Percentiles rank a stretch among this genome's conserved stretches.
These are phyloP conservation scores for Sus cebifrons DNA, from an alignment of 2,797 vertebrate genomes.

Conservation along the genomic window DNA sequence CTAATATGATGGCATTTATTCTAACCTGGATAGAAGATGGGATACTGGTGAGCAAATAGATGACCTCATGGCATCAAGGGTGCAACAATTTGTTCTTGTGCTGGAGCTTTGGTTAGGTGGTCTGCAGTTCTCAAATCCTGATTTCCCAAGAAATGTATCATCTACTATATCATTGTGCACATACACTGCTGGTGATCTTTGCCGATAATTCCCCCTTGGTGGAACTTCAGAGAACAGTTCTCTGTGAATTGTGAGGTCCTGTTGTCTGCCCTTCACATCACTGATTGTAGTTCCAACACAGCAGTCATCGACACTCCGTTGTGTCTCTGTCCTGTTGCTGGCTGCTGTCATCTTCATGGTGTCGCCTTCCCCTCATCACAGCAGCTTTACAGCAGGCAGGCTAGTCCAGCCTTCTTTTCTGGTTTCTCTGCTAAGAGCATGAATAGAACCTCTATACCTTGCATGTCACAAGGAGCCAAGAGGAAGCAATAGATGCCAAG, in stretches of 20 bases:
- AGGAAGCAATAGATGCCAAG: not conserved
- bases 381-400: not conserved
- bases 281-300: fast-evolving
- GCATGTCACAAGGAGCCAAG: not conserved
- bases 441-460: not conserved
- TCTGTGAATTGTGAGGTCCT: not conserved
- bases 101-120: fast-evolving
- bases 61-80: fast-evolving
- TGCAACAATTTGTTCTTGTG: not conserved
- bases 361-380: not conserved
- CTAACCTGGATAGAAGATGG: not conserved
- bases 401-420: not conserved
- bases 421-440: not conserved
- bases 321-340: not conserved
- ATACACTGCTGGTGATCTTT: not conserved
- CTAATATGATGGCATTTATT: not conserved
- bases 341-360: not conserved
- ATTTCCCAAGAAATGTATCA: not conserved
- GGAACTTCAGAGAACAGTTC: not conserved
- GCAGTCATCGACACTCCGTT: not conserved
- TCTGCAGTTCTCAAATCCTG: not conserved
- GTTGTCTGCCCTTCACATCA: not conserved
- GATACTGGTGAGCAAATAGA: not conserved
- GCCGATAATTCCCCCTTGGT: not conserved
- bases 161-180: not conserved